Evolutionary conservation across 2,888 invertebrate genomes (phyloP).

Genomic region (Idaea biselata): DNA sequence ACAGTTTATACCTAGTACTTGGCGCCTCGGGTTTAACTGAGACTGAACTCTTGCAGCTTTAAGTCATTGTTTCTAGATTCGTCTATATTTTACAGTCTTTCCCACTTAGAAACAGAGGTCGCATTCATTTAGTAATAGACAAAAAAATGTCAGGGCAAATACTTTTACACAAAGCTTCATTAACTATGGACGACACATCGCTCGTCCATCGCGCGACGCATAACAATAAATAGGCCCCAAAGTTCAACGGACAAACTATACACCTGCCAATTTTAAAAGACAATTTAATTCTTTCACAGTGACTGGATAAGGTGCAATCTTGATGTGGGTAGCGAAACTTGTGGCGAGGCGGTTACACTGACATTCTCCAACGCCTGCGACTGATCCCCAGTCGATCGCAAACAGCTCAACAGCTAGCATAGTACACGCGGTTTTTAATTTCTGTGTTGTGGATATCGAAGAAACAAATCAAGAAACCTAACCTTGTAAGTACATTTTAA

Average conservation of each 20-base stretch:
- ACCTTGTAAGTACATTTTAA: not conserved
- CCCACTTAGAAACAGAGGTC: not conserved
- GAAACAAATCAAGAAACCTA: not conserved
- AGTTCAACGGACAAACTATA: constrained; percentile 73
- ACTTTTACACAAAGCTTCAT: not conserved
- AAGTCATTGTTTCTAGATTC: too few relatives aligned
- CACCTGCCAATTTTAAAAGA: constrained; percentile 56
- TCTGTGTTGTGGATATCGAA: not conserved
- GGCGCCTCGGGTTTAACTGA: too few relatives aligned
- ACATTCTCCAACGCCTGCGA: constrained; percentile 72
- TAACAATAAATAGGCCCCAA: constrained; percentile 51
- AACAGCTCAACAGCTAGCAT: not conserved
- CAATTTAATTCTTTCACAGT: constrained; percentile 37
- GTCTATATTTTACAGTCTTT: too few relatives aligned
- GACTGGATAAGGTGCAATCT: constrained; percentile 47
- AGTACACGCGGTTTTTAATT: not conserved
- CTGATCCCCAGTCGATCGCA: constrained; percentile 63
- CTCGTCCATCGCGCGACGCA: not conserved
- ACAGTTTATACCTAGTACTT: too few relatives aligned
- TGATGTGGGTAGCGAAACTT: constrained; percentile 60
- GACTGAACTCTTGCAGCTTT: too few relatives aligned
- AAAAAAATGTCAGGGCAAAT: not conserved
- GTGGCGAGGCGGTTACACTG: constrained; percentile 65
- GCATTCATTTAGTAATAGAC: not conserved
- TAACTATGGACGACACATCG: not conserved